phyloP scores from a whole-genome alignment of 2,888 invertebrate genomes.

The Neoascia interrupta region DNA sequence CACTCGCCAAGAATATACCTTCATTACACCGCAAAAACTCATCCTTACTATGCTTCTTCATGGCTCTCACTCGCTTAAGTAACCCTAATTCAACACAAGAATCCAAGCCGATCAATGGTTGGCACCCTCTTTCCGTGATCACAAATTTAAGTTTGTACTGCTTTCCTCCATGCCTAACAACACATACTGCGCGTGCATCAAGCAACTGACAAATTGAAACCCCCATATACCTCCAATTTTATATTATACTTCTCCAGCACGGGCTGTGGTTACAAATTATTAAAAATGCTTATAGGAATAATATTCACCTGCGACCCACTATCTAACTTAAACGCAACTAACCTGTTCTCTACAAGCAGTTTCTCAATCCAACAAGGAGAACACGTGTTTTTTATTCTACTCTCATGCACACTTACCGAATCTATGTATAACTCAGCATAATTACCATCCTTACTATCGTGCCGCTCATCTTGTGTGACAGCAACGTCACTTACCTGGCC shows the following conservation, averaged over 20 bases:
- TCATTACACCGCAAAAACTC: neutral
- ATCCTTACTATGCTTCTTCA: too few species aligned
- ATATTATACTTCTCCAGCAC: neutral
- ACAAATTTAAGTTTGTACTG: neutral
- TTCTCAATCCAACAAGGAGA: too few species aligned
- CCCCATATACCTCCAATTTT: slow-evolving; percentile 2
- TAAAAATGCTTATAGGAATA: neutral
- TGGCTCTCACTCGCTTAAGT: slow-evolving; percentile 44
- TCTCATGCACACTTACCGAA: neutral
- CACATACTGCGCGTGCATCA: neutral
- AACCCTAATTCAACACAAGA: neutral
- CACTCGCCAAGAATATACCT: neutral
- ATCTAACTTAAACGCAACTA: neutral
- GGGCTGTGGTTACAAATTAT: too few species aligned
- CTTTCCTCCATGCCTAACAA: neutral
- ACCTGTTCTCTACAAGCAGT: neutral
- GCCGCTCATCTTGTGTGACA: too few species aligned
- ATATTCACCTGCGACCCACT: slow-evolving; percentile 6
- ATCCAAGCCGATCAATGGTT: neutral
- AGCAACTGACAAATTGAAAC: neutral
- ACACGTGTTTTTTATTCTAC: neutral
- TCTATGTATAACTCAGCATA: neutral
- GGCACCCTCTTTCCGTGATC: neutral
- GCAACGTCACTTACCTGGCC: slow-evolving; percentile 22
- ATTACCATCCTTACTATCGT: neutral